These are phyloP conservation scores for Diachasma alloeum DNA, from an alignment of 1,140 invertebrate genomes.

Conservation along the genomic window DNA sequence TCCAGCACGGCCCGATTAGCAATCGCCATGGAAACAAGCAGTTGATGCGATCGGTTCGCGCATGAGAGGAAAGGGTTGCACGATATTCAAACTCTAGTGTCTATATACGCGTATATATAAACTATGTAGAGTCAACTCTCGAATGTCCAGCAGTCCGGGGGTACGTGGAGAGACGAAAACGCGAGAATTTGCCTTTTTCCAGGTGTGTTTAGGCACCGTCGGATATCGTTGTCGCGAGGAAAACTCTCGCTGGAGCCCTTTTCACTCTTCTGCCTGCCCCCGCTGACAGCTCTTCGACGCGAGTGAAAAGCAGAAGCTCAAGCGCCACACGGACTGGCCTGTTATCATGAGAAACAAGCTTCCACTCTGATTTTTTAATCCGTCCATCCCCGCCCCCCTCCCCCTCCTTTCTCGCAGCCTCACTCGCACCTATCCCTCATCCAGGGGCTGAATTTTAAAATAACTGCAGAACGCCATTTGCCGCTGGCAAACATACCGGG, in stretches of 20 bases:
- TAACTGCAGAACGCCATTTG: constrained; percentile 67
- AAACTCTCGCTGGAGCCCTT: background rate
- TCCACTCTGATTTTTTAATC: constrained; percentile 68
- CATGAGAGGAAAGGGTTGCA: constrained; percentile 57
- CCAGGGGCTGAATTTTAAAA: constrained; percentile 62
- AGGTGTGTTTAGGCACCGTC: background rate
- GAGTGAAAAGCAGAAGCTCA: constrained; percentile 55
- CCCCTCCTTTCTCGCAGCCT: constrained; percentile 25
- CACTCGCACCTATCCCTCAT: constrained; percentile 26
- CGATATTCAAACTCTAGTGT: constrained; percentile 21
- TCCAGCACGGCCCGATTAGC: constrained; percentile 66
- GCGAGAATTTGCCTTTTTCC: background rate
- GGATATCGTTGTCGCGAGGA: background rate
- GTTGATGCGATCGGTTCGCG: constrained; percentile 67
- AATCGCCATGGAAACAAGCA: constrained; percentile 71
- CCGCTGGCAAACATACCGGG: constrained; percentile 59
- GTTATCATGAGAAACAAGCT: constrained; percentile 68
- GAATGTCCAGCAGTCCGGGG: background rate
- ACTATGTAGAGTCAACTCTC: constrained; percentile 27
- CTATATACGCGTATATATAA: constrained; percentile 30
- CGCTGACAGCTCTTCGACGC: background rate
- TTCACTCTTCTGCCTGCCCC: background rate
- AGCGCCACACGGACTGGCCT: constrained; percentile 52
- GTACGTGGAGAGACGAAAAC: constrained; percentile 35
- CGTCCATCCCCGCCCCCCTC: constrained; percentile 48